Base-by-base conservation (phyloP, 2,888 invertebrate genomes). In the Calliopum simillimum region DNA sequence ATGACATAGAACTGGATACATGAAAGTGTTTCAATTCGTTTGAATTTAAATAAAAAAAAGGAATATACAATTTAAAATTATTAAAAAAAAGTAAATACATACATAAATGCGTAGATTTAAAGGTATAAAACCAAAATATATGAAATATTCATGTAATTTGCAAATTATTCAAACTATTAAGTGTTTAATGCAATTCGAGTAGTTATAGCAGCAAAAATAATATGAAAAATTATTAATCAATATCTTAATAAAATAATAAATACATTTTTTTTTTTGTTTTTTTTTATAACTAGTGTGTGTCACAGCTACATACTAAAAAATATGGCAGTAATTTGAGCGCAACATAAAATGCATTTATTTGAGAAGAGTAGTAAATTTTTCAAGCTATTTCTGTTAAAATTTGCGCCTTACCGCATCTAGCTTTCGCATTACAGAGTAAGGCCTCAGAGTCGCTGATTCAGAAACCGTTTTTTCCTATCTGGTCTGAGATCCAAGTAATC, bases 251-350 rank as follows among this genome's bases (percentile, higher is more conserved):
- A 71, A 72, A 49, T 47, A 59, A n/a, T 61, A 71, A 71, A 59
- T 19, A 55, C 33, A 62, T 70, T 71, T 75, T 74, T 75, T 75
- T 74, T 71, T 70, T 67, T 61, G n/a, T 72, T 73, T 73, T 72
- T 73, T 72, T 72, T 74, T 72, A 49, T 61, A 64, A 49, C 59
- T 53, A 66, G 72, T 73, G 70, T 73, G 72, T 70, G 75, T 70
- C 3, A 25, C 23, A 70, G 44, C 23, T 56, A 59, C 14, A 16
- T 21, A 44, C 41, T 43, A 23, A 64, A 25, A 43, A 63, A 44
- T 13, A 41, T 25, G 11, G 19, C 13, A 25, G 13, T n/a, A 66
- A 46, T 33, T 33, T 19, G 43, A 16, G 23, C 25, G 56, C 58
- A 70, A 43, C 49, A 25, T n/a, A n/a, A 58, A 12, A 53, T 41